Base-by-base conservation (phyloP, 2,888 invertebrate genomes). In the Seira sanloemensis region DNA sequence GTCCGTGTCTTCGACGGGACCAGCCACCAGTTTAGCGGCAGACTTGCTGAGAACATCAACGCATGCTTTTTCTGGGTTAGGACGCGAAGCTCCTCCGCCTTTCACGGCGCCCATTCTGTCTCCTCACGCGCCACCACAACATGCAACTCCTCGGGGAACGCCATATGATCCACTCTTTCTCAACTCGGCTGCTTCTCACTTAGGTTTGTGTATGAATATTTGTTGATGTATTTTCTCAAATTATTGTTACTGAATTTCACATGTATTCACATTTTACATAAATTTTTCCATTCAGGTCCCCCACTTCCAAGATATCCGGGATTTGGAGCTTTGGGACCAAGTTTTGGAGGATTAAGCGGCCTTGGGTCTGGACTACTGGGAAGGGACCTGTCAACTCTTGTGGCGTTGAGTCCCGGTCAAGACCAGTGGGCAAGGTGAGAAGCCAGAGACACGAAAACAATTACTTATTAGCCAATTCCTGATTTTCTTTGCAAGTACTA, bases 11-110 rank as follows among this genome's bases (percentile, higher is more conserved):
- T 73, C 81, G 1, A 27, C 85, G 65, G 79, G 83, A 50, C 84
- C 83, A 72, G 69, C 82, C 26, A 54, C 75, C 91, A 91, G 88
- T 91, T 92, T 66, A 91, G 91, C 71, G 24, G 92, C 93, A 24
- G 94, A 94, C 88, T 92, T 95, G 19, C 91, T 95, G 69, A 91
- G 95, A 88, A 94, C 95, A 27, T 94, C 95, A 9, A 94, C 95
- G 81, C 95, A 95, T 90, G 92, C 94, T 86, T 93, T 94, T 90
- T 92, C 93, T 86, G 89, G 87, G 9, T 67, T 89, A 9, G 77
- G 77, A 66, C 86, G 88, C 46, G 83, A 88, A 16, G 85, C 87
- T 21, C 77, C 78, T 0, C 83, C 86, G 9, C 80, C 84, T 2
- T 88, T 87, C 67, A 68, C 86, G 37, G 69, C 88, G 9, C 86